Conservation (phyloP, 2,797 vertebrate species). For the Enteromius thamalakanensis region DNA sequence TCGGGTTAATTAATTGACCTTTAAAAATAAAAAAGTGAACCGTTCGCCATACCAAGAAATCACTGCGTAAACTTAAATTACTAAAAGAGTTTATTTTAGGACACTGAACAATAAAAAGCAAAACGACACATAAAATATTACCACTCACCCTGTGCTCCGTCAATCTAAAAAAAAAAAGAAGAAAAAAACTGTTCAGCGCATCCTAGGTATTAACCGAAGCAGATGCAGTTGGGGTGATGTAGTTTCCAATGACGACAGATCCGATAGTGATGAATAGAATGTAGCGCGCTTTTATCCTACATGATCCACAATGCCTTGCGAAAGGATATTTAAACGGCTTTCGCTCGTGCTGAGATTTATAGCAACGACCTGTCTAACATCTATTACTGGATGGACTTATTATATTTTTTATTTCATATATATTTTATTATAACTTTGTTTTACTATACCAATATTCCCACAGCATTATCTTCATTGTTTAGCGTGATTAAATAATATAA, state of each 20-base stretch:
- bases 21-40: not conserved
- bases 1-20: not conserved
- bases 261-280: fast-evolving
- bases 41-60: not conserved
- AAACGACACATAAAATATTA: not conserved
- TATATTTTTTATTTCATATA: no score
- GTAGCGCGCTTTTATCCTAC: slow-evolving; percentile 26
- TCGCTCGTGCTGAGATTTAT: not conserved
- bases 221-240: slow-evolving; percentile 66
- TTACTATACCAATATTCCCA: not conserved
- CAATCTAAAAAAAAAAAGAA: not conserved
- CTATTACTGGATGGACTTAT: not conserved
- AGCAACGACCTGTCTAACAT: slow-evolving; percentile 47
- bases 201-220: slow-evolving; percentile 17
- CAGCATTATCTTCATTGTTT: not conserved
- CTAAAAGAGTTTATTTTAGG: not conserved
- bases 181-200: not conserved
- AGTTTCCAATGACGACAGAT: slow-evolving; percentile 58
- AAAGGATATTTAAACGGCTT: slow-evolving; percentile 59
- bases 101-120: not conserved
- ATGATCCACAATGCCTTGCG: slow-evolving; percentile 66
- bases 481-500: not conserved
- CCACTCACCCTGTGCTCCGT: slow-evolving; percentile 56
- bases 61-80: not conserved
- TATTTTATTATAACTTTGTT: not conserved